Percentiles rank a stretch among this genome's conserved stretches.
Conservation (phyloP, 2,888 invertebrate genomes). For the Drosophila seclusa region DNA sequence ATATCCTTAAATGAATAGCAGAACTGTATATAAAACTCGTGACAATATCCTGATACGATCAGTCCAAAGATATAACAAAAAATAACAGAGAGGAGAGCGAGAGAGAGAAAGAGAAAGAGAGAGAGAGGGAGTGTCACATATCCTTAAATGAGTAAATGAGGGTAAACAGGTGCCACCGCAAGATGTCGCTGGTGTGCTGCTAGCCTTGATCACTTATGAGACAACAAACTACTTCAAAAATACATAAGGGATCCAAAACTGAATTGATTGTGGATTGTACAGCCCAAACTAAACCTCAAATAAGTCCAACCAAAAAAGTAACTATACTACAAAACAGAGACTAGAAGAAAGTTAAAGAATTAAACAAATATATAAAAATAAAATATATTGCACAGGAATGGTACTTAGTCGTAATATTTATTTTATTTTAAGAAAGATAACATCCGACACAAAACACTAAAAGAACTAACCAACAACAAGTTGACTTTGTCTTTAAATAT, state of each 20-base stretch:
- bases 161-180: not conserved
- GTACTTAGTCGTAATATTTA: slow-evolving; percentile 3
- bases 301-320: not conserved
- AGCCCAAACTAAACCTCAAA: not conserved
- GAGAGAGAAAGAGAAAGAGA: not conserved
- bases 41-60: not conserved
- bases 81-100: not conserved
- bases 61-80: too few relatives aligned
- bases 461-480: not conserved
- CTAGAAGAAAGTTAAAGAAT: not conserved
- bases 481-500: not conserved
- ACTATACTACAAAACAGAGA: not conserved
- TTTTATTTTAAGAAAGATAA: not conserved
- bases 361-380: not conserved
- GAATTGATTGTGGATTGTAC: not conserved
- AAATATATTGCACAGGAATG: not conserved
- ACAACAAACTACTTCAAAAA: too few relatives aligned
- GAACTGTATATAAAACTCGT: not conserved
- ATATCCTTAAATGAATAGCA: not conserved
- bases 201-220: too few relatives aligned
- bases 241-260: not conserved
- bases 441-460: not conserved
- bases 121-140: not conserved
- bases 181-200: not conserved
- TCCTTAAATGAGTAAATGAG: not conserved